phyloP scores from a whole-genome alignment of 2,888 invertebrate species.

The Chouioia cunea region DNA sequence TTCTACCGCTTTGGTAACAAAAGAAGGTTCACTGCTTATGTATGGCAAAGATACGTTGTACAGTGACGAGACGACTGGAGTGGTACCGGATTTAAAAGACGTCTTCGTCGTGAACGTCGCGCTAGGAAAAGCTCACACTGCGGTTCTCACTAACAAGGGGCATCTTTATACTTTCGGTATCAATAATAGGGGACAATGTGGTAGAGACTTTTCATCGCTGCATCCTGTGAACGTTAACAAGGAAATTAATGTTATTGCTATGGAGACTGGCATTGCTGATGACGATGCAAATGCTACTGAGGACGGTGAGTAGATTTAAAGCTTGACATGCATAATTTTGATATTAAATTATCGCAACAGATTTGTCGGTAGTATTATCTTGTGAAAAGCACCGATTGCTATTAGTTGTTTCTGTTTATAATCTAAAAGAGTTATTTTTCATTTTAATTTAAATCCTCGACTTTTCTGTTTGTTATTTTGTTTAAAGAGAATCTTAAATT shows the following conservation, averaged over 20 bases:
- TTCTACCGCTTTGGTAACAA: slow-evolving; percentile 91
- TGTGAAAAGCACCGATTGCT: no score
- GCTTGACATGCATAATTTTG: no score
- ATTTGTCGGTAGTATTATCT: no score
- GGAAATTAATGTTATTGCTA: slow-evolving; percentile 68
- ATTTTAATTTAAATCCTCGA: no score
- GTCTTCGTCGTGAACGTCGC: slow-evolving; percentile 76
- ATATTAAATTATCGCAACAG: no score
- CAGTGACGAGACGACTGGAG: slow-evolving; percentile 79
- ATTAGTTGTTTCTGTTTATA: no score
- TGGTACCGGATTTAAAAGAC: slow-evolving; percentile 81
- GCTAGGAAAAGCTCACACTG: slow-evolving; percentile 96
- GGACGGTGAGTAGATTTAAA: slow-evolving; percentile 56
- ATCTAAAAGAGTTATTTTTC: no score
- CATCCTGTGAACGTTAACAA: slow-evolving; percentile 69
- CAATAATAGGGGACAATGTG: slow-evolving; percentile 98
- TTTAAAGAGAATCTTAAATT: no score
- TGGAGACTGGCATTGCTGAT: slow-evolving; percentile 71
- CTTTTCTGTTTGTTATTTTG: neutral
- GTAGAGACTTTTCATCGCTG: slow-evolving; percentile 81
- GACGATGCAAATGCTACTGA: slow-evolving; percentile 63
- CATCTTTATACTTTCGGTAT: slow-evolving; percentile 95
- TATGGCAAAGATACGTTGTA: slow-evolving; percentile 94
- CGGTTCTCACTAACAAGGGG: slow-evolving; percentile 88
- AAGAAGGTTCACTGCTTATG: slow-evolving; percentile 91